Percentiles rank a stretch among this genome's conserved stretches.
Conservation (phyloP, 2,797 vertebrate species). For the Paedocypris micromegethes region DNA sequence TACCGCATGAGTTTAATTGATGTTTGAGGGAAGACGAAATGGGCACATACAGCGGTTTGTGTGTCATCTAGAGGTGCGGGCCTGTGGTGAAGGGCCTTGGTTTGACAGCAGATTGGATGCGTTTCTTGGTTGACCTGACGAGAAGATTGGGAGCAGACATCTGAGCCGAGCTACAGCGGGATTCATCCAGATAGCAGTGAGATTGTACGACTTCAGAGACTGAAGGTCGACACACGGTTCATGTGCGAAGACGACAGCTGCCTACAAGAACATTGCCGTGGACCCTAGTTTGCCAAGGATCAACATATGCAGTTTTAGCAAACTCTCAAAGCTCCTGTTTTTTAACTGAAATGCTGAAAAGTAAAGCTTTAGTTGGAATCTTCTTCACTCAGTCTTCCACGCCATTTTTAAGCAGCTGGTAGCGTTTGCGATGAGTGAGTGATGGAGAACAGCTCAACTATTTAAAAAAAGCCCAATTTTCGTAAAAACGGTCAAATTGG, state of each 20-base stretch:
- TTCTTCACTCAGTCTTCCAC: no score
- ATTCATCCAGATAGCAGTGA: constrained; percentile 35
- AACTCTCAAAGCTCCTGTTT: no score
- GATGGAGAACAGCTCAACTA: no score
- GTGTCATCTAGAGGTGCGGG: constrained; percentile 51
- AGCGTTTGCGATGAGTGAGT: no score
- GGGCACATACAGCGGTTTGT: constrained; percentile 42
- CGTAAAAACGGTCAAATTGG: no score
- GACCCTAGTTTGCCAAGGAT: no score
- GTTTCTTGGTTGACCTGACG: constrained; percentile 98
- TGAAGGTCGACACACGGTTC: constrained; percentile 20
- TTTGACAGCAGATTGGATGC: constrained; percentile 69
- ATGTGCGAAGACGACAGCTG: constrained; percentile 27
- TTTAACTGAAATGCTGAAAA: no score
- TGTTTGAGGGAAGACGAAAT: constrained; percentile 42
- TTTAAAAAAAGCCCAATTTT: no score
- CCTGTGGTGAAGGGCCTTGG: constrained; percentile 43
- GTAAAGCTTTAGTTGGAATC: no score
- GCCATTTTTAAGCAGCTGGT: no score
- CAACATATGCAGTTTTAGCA: no score
- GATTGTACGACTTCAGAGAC: constrained; percentile 55
- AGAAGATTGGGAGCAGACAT: constrained; percentile 94
- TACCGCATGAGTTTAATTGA: constrained; percentile 59
- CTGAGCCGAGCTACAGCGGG: constrained; percentile 58
- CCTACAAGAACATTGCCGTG: background rate